Evolutionary conservation across 2,797 vertebrate species (phyloP), one percentile per base, ranked within the genome.

Genomic region (Lagocephalus sceleratus): DNA sequence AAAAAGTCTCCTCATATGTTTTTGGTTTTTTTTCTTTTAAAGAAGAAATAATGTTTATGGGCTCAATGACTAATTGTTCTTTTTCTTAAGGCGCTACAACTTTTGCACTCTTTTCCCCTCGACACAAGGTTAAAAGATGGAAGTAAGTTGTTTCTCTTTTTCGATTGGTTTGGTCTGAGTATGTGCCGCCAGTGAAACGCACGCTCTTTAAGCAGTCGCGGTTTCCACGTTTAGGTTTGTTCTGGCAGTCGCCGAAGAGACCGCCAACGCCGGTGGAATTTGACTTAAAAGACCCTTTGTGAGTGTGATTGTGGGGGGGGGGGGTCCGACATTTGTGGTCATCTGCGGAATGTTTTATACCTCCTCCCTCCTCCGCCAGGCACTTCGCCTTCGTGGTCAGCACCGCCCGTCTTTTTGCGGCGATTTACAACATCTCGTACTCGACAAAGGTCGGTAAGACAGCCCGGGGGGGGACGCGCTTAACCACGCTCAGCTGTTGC

Each of bases 231-330:
- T 62, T 59, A 99, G 97, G 93, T 91, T 93, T 99, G 57, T 99
- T 99, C 89, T 99, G 97, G 97, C 97, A 99, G 0, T 99, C 97
- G 52, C 97, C 97, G 14, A 99, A 99, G 89, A 93, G 97, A 60
- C 96, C 96, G 12, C 97, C 97, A 51, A 86, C 91, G 59, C 93
- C 97, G 52, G 88, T 94, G 85, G 92, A 94, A 64, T 99, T 99
- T 89, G 94, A 98, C 74, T 83, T 94, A 73, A 94, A 67, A 40
- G 94, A 99, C 76, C 83, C 91, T 66, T 90, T 97, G 97, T 99
- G 85, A 97, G 96, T 97, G 43, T 29, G 6, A n/a, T n/a, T n/a
- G n/a, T n/a, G n/a, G n/a, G n/a, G n/a, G n/a, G n/a, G n/a, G n/a
- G n/a, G n/a, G n/a, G 46, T 20, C 14, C 15, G 5, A 20, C 26